Base-by-base conservation (phyloP, 1,140 invertebrate genomes). In the Trypoxylus dichotomus region DNA sequence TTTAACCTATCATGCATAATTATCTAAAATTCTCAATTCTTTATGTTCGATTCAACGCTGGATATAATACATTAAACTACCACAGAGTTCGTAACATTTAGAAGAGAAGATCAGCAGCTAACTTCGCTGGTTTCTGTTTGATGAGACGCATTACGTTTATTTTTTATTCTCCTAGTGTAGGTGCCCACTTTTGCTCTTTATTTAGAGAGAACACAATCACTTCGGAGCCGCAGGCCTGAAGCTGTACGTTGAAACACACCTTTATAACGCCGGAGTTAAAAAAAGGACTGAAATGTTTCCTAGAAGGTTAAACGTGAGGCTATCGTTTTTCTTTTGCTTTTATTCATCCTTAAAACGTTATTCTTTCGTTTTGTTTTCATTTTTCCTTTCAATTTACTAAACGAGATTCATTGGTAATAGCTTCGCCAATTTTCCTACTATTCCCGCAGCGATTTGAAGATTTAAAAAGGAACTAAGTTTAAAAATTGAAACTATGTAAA, bases 221-320 rank as follows among this genome's bases (percentile, higher is more conserved):
- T 74, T 74, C 72, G 29, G 41, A 29, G 32, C 72, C 32, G 72
- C 29, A n/a, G 72, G 32, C 72, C 15, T 25, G 32, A 41, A 74
- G 19, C 63, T 41, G 32, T 68, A 42, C 43, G 63, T 77, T 68
- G 32, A 42, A 75, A 79, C 78, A 77, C 72, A 76, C 63, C 63
- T 76, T 75, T 32, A 71, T 72, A 79, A 78, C 60, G 27, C 75
- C 27, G 75, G 47, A 75, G 47, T 25, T 24, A 76, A 76, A 60
- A 76, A 79, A 76, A 74, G 60, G 71, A 68, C 60, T 68, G 63
- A 79, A 79, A 79, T 47, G 74, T 79, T 79, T 79, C 78, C 75
- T 75, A 74, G 78, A 79, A 79, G 78, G 78, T 79, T 79, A 76
- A 79, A 79, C 74, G 78, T 79, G 78, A 21, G 78, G 58, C 58